Evolutionary conservation across 2,797 vertebrate genomes (phyloP).

Genomic region (Hyperoplus lanceolatus): DNA sequence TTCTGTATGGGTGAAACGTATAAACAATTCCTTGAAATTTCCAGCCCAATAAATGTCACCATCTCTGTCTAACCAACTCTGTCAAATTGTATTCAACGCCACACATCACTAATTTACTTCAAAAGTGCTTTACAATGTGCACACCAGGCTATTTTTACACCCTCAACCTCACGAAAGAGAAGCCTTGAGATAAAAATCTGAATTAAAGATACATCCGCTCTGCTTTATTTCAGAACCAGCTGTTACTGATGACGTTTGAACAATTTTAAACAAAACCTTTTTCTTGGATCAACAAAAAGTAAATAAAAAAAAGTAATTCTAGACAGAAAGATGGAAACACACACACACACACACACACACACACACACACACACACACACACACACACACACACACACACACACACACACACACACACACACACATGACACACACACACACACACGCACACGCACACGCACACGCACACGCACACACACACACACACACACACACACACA

Average conservation of each 20-base stretch:
- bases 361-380: too few species aligned
- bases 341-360: not conserved
- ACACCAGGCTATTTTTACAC: too few species aligned
- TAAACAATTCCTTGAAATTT: too few species aligned
- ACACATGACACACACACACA: too few species aligned
- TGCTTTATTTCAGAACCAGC: not conserved
- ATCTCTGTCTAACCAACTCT: not conserved
- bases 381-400: too few species aligned
- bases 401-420: too few species aligned
- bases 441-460: too few species aligned
- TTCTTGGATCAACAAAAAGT: not conserved
- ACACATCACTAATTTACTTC: not conserved
- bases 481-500: too few species aligned
- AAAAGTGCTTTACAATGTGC: not conserved
- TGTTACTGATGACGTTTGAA: not conserved
- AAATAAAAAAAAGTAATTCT: too few species aligned
- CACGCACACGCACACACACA: too few species aligned
- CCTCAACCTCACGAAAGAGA: not conserved
- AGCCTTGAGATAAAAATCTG: not conserved
- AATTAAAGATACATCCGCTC: too few species aligned
- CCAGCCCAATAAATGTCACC: not conserved
- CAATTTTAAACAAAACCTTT: not conserved
- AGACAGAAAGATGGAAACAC: not conserved
- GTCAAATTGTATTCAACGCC: not conserved
- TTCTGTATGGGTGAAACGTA: too few species aligned